These are phyloP conservation scores for Ceyx melanurus DNA, from an alignment of 2,113 vertebrate genomes.

Conservation along the genomic window DNA sequence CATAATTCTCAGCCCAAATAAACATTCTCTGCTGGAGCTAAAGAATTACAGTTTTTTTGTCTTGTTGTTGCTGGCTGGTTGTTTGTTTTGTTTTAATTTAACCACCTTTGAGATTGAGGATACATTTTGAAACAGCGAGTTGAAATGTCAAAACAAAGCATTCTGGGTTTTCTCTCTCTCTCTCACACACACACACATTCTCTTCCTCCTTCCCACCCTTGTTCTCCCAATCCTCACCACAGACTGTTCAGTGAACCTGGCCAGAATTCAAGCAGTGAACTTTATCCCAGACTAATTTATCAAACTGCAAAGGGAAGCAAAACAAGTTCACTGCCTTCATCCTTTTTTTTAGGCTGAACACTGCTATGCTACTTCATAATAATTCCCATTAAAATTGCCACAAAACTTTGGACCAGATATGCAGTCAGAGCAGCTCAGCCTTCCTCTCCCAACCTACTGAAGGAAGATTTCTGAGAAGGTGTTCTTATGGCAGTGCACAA, in stretches of 20 bases:
- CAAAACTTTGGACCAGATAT: background rate
- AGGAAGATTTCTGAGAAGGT: background rate
- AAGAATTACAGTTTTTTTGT: fast-evolving
- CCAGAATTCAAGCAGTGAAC: background rate
- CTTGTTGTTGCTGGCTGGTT: fast-evolving
- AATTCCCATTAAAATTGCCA: background rate
- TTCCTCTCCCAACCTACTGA: background rate
- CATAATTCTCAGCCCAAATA: background rate
- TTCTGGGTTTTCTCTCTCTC: background rate
- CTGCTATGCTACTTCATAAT: background rate
- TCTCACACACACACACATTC: background rate
- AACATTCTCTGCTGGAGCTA: background rate
- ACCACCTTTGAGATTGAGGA: background rate
- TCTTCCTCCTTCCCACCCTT: background rate
- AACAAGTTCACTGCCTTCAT: background rate
- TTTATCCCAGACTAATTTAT: background rate
- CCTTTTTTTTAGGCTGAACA: background rate
- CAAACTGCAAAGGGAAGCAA: background rate
- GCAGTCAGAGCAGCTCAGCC: background rate
- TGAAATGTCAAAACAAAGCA: background rate
- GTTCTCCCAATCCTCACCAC: background rate
- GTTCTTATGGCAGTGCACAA: background rate
- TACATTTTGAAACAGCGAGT: background rate
- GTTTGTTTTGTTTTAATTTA: background rate
- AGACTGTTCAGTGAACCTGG: background rate